A percentile compares a stretch with the other conserved stretches of the same genome.
These are phyloP conservation scores for Eulemur albifrons DNA, from an alignment of 2,797 vertebrate genomes.

Conservation along the genomic window DNA sequence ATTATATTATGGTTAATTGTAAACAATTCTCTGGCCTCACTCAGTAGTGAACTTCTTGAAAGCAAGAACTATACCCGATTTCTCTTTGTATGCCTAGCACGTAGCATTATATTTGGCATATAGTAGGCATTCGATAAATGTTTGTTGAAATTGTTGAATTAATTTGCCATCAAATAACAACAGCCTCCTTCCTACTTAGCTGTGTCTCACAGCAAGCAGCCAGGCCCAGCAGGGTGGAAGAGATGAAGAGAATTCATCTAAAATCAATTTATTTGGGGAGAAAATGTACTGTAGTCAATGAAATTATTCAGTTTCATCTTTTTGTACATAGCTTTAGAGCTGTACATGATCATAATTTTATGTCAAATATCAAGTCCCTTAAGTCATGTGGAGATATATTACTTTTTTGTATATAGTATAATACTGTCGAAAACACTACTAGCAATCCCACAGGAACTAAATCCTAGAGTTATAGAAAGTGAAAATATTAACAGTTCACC, in stretches of 20 bases:
- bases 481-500: slow-evolving; percentile 52
- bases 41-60: background rate
- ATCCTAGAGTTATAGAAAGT: slow-evolving; percentile 31
- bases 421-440: slow-evolving; percentile 61
- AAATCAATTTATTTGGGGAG: slow-evolving; percentile 63
- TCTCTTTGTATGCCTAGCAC: background rate
- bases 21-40: background rate
- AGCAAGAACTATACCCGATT: background rate
- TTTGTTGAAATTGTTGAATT: slow-evolving; percentile 70
- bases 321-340: slow-evolving; percentile 53
- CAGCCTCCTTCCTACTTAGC: slow-evolving; percentile 52
- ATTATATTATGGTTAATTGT: background rate
- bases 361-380: slow-evolving; percentile 64
- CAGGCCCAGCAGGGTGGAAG: slow-evolving; percentile 37
- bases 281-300: slow-evolving; percentile 56
- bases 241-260: slow-evolving; percentile 71
- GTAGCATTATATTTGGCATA: background rate
- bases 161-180: slow-evolving; percentile 69
- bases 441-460: slow-evolving; percentile 58
- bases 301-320: slow-evolving; percentile 63
- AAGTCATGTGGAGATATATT: slow-evolving; percentile 40
- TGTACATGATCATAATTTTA: slow-evolving; percentile 61
- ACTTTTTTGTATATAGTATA: background rate
- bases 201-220: slow-evolving; percentile 59
- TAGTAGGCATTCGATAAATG: slow-evolving; percentile 48